These are phyloP conservation scores for Hydrotaea diabolus DNA, from an alignment of 2,888 invertebrate genomes.

Conservation along the genomic window DNA sequence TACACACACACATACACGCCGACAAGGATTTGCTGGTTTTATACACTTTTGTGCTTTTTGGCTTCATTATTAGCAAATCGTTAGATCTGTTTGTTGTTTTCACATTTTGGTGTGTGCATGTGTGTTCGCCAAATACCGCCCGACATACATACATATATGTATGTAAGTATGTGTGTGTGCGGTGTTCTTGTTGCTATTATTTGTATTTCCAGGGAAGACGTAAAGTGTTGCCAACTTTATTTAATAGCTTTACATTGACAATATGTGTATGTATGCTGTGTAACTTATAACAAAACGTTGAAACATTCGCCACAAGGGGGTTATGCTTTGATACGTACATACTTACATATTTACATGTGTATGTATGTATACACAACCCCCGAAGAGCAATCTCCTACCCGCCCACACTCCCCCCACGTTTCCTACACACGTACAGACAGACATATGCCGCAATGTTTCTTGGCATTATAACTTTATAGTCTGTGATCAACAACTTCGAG, in stretches of 20 bases:
- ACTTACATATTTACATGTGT: not conserved
- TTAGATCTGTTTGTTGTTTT: constrained; percentile 68
- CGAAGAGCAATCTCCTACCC: too few species aligned
- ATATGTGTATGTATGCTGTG: constrained; percentile 29
- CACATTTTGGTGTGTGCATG: constrained; percentile 3
- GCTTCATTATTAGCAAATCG: constrained; percentile 75
- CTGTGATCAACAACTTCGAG: not conserved
- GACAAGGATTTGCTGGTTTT: constrained; percentile 49
- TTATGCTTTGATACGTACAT: not conserved
- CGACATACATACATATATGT: constrained; percentile 20
- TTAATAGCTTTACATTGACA: constrained; percentile 78
- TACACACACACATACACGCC: not conserved
- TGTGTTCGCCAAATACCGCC: constrained; percentile 35
- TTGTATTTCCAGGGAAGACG: constrained; percentile 68
- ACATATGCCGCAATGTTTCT: constrained; percentile 17
- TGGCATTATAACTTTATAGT: not conserved
- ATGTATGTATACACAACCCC: too few species aligned
- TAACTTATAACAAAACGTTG: not conserved
- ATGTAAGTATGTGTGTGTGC: constrained; percentile 47
- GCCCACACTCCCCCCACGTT: too few species aligned
- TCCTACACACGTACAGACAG: not conserved
- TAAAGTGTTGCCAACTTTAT: constrained; percentile 79
- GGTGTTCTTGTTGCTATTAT: constrained; percentile 61
- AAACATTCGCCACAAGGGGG: not conserved
- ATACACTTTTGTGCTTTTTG: constrained; percentile 65